phyloP scores from a whole-genome alignment of 2,888 invertebrate species.

The Agrotis clavis region DNA sequence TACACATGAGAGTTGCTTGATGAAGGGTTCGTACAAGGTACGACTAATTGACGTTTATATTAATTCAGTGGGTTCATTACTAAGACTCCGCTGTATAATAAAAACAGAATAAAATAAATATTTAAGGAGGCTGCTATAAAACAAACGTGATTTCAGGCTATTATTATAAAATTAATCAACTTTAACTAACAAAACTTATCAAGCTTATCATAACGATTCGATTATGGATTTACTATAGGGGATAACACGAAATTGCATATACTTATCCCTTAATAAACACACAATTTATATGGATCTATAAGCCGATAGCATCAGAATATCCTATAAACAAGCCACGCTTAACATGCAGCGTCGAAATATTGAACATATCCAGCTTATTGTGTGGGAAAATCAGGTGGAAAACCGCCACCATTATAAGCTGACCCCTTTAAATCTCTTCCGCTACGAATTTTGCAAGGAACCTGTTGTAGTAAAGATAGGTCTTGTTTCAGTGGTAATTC shows the following conservation, averaged over 20 bases:
- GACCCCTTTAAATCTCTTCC: constrained; percentile 15
- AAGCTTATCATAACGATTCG: neutral
- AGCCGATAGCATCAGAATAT: constrained; percentile 34
- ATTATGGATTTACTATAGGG: neutral
- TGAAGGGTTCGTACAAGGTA: constrained; percentile 7
- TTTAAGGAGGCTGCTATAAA: no score
- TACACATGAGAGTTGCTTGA: constrained; percentile 18
- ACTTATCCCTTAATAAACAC: constrained; percentile 10
- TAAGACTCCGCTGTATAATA: no score
- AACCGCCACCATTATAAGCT: constrained; percentile 24
- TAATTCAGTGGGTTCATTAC: neutral
- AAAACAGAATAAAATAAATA: no score
- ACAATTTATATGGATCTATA: constrained; percentile 6
- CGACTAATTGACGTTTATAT: constrained; percentile 1
- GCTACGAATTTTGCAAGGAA: neutral
- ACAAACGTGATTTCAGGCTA: no score
- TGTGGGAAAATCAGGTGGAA: constrained; percentile 36
- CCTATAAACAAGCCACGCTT: constrained; percentile 34
- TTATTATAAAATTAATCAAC: neutral
- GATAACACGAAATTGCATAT: neutral
- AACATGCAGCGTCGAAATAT: constrained; percentile 37
- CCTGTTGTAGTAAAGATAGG: neutral
- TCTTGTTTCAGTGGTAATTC: constrained; percentile 21
- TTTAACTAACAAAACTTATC: neutral
- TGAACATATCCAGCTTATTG: constrained; percentile 30